Evolutionary conservation across 2,888 invertebrate species (phyloP).

Genomic region (Petrolisthes manimaculis): DNA sequence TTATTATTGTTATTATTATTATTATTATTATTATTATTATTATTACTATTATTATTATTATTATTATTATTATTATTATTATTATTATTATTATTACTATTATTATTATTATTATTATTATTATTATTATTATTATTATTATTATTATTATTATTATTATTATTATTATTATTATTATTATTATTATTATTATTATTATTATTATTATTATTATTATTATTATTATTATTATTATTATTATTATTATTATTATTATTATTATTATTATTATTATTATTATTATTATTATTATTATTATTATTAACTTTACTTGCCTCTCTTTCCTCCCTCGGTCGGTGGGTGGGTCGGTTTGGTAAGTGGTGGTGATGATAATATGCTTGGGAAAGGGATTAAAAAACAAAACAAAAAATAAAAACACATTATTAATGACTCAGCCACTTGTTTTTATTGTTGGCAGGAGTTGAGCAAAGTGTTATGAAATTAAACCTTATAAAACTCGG

Average conservation of each 20-base stretch:
- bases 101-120: not conserved
- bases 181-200: not conserved
- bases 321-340: not conserved
- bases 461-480: too few relatives aligned
- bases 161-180: conserved; percentile 4
- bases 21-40: not conserved
- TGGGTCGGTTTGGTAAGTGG: too few relatives aligned
- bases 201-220: not conserved
- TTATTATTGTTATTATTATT: too few relatives aligned
- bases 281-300: not conserved
- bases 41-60: not conserved
- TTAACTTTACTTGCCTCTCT: not conserved
- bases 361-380: too few relatives aligned
- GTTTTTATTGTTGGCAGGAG: too few relatives aligned
- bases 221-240: not conserved
- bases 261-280: not conserved
- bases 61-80: not conserved
- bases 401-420: too few relatives aligned
- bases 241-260: not conserved
- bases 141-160: not conserved
- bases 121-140: not conserved
- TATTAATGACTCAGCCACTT: too few relatives aligned
- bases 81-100: not conserved
- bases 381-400: too few relatives aligned
- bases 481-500: too few relatives aligned